These are phyloP conservation scores for Brachycybe producta DNA, from an alignment of 2,888 invertebrate genomes.

Conservation along the genomic window DNA sequence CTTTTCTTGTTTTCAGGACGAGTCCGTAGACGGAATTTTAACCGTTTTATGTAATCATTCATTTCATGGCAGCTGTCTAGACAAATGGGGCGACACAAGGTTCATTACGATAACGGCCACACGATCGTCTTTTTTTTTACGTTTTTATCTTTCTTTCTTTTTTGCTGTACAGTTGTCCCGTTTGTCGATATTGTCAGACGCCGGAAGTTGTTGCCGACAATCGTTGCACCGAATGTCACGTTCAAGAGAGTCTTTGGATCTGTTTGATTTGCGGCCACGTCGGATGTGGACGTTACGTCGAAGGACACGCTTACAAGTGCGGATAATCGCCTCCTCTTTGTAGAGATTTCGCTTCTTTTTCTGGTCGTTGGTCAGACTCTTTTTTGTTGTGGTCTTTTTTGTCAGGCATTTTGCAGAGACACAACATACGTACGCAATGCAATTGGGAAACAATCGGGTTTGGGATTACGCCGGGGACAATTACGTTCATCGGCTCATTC, in stretches of 20 bases:
- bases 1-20: constrained; percentile 52
- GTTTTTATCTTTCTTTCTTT: not conserved
- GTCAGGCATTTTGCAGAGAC: constrained; percentile 81
- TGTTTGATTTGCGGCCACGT: constrained; percentile 97
- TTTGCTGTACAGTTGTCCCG: constrained; percentile 63
- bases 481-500: constrained; percentile 87
- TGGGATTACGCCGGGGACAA: constrained; percentile 99
- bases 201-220: constrained; percentile 61
- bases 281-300: constrained; percentile 84
- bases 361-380: not conserved
- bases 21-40: constrained; percentile 91
- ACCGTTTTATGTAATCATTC: constrained; percentile 97
- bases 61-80: constrained; percentile 88
- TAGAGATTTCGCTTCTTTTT: not conserved
- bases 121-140: constrained; percentile 7
- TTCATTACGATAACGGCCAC: no score
- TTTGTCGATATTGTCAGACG: constrained; percentile 80
- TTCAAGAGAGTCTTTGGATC: constrained; percentile 82
- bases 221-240: constrained; percentile 54
- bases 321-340: no score
- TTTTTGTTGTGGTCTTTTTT: constrained; percentile 14
- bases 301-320: constrained; percentile 75
- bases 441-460: constrained; percentile 87
- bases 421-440: constrained; percentile 93
- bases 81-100: constrained; percentile 88